Evolutionary conservation across 2,888 invertebrate species (phyloP).

Genomic region (Xestia c-nigrum): DNA sequence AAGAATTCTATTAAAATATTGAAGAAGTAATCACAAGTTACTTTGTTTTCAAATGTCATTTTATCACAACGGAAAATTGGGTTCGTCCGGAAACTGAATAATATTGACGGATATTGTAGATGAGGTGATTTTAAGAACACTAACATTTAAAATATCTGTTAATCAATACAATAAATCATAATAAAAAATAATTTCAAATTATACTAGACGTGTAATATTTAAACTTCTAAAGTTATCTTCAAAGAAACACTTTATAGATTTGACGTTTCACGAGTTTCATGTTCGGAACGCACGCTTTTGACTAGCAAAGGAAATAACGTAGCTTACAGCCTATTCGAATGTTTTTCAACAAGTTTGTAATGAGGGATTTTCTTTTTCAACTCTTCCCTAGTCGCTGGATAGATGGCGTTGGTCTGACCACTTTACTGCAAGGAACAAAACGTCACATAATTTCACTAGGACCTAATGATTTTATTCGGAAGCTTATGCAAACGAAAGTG

Average conservation of each 20-base stretch:
- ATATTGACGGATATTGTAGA: neutral
- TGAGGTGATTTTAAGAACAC: neutral
- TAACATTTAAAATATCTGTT: no score
- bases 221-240: neutral
- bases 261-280: neutral
- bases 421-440: no score
- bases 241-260: neutral
- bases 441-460: no score
- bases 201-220: fast-evolving
- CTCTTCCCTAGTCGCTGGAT: no score
- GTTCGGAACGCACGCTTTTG: conserved; percentile 14
- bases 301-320: conserved; percentile 13
- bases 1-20: conserved; percentile 16
- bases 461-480: no score
- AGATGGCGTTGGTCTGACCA: no score
- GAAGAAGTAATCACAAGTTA: conserved; percentile 53
- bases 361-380: no score
- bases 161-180: neutral
- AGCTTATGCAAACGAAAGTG: no score
- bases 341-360: neutral
- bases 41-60: conserved; percentile 79
- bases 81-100: conserved; percentile 59
- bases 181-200: neutral
- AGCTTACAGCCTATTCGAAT: neutral
- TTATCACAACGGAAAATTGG: conserved; percentile 74